Evolutionary conservation across 1,140 invertebrate species (phyloP), one percentile per base, ranked within the genome.

Genomic region (Hesperophylax magnus): DNA sequence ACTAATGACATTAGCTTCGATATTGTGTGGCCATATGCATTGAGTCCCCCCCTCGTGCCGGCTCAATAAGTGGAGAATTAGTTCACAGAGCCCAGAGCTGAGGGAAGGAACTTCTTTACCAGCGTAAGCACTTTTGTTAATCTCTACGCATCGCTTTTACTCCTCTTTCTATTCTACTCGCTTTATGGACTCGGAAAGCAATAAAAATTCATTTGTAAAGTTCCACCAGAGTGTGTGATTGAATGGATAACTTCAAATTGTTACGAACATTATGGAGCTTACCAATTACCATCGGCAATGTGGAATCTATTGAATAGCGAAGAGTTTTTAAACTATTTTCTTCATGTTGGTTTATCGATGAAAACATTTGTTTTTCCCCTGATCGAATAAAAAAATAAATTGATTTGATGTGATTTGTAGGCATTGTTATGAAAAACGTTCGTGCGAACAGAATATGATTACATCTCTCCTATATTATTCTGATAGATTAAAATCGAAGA

Each of bases 1-100:
- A 17, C 69, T 80, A 80, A 80, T 80, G 69, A 53, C 78, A 80
- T 80, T 80, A 80, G 71, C 27, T 75, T 54, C 71, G 27, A 80
- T 80, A 80, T 80, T 80, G 78, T 80, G 78, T 80, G 78, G 78
- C 75, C 78, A 67, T 80, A 80, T 80, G 78, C 78, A 80, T 75
- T 67, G 53, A 75, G 39, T 75, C 56, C 67, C 27, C 52, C 39
- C 78, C 52, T 22, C 8, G 24, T 27, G 17, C 17, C 24, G 34
- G 56, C 63, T 67, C 78, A 75, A 79, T 80, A 80, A 80, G 69
- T 75, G 78, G 69, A 34, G 69, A 80, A 80, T 80, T 80, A 80
- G 78, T 75, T 75, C 78, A 65, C 39, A 14, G 39, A 47, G 39
- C 39, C 15, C 34, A 67, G 69, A 39, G 20, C 9, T 22, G 53